Base-by-base conservation (phyloP, 2,888 invertebrate genomes). In the Hylaea fasciaria region DNA sequence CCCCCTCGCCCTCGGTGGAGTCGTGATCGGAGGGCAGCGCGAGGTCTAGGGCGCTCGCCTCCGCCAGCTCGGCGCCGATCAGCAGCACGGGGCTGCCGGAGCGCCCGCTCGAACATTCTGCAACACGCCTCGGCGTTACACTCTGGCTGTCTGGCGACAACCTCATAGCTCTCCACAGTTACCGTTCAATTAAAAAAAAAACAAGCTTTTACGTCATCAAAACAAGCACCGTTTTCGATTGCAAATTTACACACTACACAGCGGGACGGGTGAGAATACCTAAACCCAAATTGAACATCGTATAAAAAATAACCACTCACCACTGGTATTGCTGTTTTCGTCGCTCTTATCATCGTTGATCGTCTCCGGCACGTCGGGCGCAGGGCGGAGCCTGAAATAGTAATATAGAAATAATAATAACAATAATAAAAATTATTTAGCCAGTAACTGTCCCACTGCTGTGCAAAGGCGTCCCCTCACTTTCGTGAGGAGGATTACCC, bases 1-100 rank as follows among this genome's bases (percentile, higher is more conserved):
- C 95, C 41, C 96, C 96, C 74, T 96, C 97, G 0, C 96, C 96
- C 60, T 96, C 96, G 0, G 96, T 96, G 0, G 96, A 97, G 78
- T 97, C 97, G 76, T 96, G 96, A 87, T 96, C 97, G 9, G 96
- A 92, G 0, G 92, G 91, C 57, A 93, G 65, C 40, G 86, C 81
- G 50, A 92, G 84, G 41, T 87, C 86, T 14, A 93, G 87, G 10
- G 82, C 87, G 9, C 86, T 80, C 22, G 85, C 86, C 10, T 83
- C 83, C 22, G 88, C 82, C 53, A 96, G 82, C 81, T 96, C 95
- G 51, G 94, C 94, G 5, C 96, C 96, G 74, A 96, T 96, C 66
- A 96, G 82, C 47, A 96, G 79, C 50, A 96, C 93, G 41, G 94
- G 89, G 46, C 90, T 89, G 50, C 82, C 87, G 0, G 82, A 78